Conservation (phyloP, 2,888 invertebrate genomes). For the Panopea generosa region DNA sequence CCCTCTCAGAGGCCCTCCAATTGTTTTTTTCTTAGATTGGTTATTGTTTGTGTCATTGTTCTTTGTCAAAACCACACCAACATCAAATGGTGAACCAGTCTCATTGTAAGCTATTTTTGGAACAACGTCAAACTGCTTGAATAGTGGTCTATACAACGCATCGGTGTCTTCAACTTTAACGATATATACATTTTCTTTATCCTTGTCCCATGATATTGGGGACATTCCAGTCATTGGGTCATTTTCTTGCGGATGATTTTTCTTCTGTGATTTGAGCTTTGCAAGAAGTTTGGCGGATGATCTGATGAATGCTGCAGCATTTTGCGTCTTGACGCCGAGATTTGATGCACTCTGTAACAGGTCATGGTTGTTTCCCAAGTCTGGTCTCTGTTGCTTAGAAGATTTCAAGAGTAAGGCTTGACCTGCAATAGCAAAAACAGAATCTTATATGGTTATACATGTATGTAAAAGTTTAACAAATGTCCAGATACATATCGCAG, state of each 20-base stretch:
- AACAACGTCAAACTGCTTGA: slow-evolving; percentile 65
- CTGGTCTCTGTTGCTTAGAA: slow-evolving; percentile 32
- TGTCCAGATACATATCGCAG: no score
- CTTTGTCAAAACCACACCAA: slow-evolving; percentile 59
- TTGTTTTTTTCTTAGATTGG: slow-evolving; percentile 54
- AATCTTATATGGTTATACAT: neutral
- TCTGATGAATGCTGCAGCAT: slow-evolving; percentile 51
- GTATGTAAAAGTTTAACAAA: no score
- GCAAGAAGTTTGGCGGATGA: slow-evolving; percentile 48
- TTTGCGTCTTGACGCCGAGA: slow-evolving; percentile 63
- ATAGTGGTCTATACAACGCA: slow-evolving; percentile 60
- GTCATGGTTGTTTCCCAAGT: slow-evolving; percentile 29
- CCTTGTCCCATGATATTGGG: slow-evolving; percentile 62
- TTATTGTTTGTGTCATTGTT: slow-evolving; percentile 52
- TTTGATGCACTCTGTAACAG: slow-evolving; percentile 59
- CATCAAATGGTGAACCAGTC: slow-evolving; percentile 68
- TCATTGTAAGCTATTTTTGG: slow-evolving; percentile 63
- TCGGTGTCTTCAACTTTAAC: slow-evolving; percentile 66
- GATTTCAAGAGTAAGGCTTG: slow-evolving; percentile 69
- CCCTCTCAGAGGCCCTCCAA: slow-evolving; percentile 43
- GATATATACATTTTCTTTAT: slow-evolving; percentile 58
- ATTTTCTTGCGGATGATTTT: slow-evolving; percentile 18
- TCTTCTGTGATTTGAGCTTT: slow-evolving; percentile 33
- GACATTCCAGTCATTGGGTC: no score
- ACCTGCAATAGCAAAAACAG: slow-evolving; percentile 51